Evolutionary conservation across 1,140 invertebrate genomes (phyloP).

Genomic region (Augochlora pura): DNA sequence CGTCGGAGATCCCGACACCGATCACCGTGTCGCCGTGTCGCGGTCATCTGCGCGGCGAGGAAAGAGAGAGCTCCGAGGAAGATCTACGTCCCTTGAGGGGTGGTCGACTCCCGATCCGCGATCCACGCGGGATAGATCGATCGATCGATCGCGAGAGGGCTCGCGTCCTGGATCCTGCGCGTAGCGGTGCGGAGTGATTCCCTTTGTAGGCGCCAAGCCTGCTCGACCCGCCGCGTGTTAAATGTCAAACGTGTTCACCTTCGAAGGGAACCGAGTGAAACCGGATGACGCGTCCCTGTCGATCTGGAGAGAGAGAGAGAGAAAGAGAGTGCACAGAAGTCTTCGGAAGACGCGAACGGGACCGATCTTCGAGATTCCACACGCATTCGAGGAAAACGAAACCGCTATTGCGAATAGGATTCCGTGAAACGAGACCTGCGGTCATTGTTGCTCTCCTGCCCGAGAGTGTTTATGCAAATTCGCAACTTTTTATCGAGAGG

Average conservation of each 20-base stretch:
- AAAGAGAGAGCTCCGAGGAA: slow-evolving; percentile 13
- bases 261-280: neutral
- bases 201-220: slow-evolving; percentile 29
- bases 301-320: too few species aligned
- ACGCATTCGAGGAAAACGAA: too few species aligned
- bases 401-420: too few species aligned
- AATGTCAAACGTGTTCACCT: slow-evolving; percentile 33
- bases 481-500: too few species aligned
- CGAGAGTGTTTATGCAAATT: too few species aligned
- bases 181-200: slow-evolving; percentile 3
- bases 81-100: slow-evolving; percentile 40
- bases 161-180: slow-evolving; percentile 12
- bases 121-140: slow-evolving; percentile 51
- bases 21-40: neutral
- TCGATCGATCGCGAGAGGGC: neutral
- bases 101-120: slow-evolving; percentile 37
- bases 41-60: neutral
- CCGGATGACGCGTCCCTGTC: slow-evolving; percentile 13
- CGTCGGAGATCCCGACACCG: slow-evolving; percentile 1
- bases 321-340: too few species aligned
- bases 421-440: too few species aligned
- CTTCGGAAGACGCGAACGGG: too few species aligned
- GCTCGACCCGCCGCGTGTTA: slow-evolving; percentile 20
- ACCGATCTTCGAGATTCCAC: too few species aligned
- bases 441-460: too few species aligned